phyloP scores from a whole-genome alignment of 2,113 vertebrate genomes.

The Orientallactaga bullata region DNA sequence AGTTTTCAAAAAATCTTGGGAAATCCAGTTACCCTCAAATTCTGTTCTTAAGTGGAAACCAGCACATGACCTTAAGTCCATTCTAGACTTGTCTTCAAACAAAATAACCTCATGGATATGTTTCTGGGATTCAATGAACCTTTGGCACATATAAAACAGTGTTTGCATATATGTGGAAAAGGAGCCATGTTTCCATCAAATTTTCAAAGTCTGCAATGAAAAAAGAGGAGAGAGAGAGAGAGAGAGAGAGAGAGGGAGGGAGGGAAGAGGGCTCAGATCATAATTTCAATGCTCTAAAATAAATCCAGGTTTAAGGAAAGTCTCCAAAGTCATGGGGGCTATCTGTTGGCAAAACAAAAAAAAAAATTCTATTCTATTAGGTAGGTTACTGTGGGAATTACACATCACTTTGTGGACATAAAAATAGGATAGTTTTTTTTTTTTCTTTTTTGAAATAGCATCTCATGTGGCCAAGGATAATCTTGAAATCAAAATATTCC shows the following conservation, averaged over 20 bases:
- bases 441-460: not conserved
- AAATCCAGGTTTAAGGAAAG: slow-evolving; percentile 16
- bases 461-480: not conserved
- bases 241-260: not conserved
- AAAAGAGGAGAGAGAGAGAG: not conserved
- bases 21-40: not conserved
- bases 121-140: not conserved
- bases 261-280: not conserved
- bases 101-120: not conserved
- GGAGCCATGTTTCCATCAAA: not conserved
- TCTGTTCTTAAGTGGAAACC: not conserved
- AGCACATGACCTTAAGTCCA: not conserved
- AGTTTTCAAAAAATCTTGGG: slow-evolving; percentile 40
- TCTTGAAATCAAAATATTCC: no score
- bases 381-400: not conserved
- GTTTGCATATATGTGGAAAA: not conserved
- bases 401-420: not conserved
- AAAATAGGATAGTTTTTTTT: not conserved
- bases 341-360: not conserved
- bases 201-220: not conserved
- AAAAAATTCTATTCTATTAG: not conserved
- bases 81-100: not conserved
- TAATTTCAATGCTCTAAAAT: not conserved
- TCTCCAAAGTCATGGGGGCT: not conserved
- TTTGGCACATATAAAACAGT: not conserved